These are phyloP conservation scores for Heliocidaris erythrogramma DNA, from an alignment of 35 echinoderm and acorn worm species.

Conservation along the genomic window DNA sequence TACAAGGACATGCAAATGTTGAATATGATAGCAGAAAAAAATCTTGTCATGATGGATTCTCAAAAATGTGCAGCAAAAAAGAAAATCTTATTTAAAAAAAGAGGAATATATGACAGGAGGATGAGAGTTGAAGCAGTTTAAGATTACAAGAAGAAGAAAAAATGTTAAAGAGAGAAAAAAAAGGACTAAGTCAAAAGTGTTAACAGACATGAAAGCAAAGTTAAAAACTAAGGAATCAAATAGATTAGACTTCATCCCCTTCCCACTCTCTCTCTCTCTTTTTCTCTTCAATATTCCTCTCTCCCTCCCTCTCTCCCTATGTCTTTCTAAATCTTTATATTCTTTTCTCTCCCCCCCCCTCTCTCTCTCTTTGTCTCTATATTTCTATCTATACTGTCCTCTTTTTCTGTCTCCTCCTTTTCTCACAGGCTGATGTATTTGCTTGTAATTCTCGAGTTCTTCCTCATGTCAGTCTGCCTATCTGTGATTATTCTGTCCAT, in stretches of 20 bases:
- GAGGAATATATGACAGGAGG: background rate
- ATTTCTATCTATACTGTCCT: no score
- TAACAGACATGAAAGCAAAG: no score
- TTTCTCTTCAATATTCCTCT: background rate
- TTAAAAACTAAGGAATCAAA: no score
- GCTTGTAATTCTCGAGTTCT: no score
- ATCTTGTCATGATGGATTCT: background rate
- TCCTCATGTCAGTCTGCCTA: no score
- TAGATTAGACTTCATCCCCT: no score
- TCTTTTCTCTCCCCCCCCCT: no score
- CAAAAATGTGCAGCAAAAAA: background rate
- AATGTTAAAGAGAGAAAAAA: background rate
- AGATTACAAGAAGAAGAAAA: background rate
- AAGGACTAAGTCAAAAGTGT: background rate
- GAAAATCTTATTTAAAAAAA: background rate
- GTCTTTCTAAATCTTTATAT: no score
- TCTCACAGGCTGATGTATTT: background rate
- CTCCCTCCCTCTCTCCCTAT: no score
- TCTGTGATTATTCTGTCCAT: no score
- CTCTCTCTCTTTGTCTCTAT: no score
- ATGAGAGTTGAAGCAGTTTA: background rate
- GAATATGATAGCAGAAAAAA: background rate
- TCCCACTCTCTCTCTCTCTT: background rate
- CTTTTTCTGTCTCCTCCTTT: no score
- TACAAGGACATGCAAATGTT: conserved; percentile 17